These are phyloP conservation scores for Dendrocincla fuliginosa DNA, from an alignment of 2,797 vertebrate species.

Conservation along the genomic window DNA sequence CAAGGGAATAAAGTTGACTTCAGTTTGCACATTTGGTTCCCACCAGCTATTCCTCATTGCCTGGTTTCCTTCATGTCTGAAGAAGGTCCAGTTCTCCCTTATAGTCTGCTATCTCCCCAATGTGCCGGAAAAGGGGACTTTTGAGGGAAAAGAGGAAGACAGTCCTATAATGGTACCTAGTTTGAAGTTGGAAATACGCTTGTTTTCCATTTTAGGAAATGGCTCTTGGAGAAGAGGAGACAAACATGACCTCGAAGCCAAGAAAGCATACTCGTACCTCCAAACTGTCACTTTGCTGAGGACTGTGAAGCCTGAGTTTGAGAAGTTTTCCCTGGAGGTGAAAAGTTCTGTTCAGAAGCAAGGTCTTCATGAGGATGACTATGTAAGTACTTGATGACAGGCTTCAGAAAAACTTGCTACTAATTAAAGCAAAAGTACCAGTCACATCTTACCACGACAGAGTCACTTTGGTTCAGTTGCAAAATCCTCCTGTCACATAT, in stretches of 20 bases:
- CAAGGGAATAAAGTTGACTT: neutral
- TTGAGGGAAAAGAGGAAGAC: slow-evolving; percentile 8
- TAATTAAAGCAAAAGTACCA: slow-evolving; percentile 58
- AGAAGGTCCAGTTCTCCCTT: neutral
- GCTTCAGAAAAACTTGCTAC: slow-evolving; percentile 24
- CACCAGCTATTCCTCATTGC: neutral
- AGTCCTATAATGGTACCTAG: slow-evolving; percentile 16
- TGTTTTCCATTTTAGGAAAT: slow-evolving; percentile 83
- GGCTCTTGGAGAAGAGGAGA: slow-evolving; percentile 96
- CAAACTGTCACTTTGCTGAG: slow-evolving; percentile 93
- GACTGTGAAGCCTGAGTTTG: slow-evolving; percentile 93
- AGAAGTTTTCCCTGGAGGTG: slow-evolving; percentile 93
- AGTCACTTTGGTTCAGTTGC: neutral
- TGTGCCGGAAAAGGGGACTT: neutral
- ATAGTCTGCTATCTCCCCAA: neutral
- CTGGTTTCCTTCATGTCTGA: neutral
- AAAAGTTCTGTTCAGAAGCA: slow-evolving; percentile 86
- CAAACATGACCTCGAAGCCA: slow-evolving; percentile 89
- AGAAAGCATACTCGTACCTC: slow-evolving; percentile 88
- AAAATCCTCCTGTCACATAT: neutral
- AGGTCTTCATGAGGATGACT: slow-evolving; percentile 85
- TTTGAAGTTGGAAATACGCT: slow-evolving; percentile 68
- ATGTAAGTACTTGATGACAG: slow-evolving; percentile 80
- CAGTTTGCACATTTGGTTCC: neutral
- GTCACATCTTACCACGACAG: neutral